phyloP scores from a whole-genome alignment of 1,140 invertebrate genomes.

The Limonius californicus region DNA sequence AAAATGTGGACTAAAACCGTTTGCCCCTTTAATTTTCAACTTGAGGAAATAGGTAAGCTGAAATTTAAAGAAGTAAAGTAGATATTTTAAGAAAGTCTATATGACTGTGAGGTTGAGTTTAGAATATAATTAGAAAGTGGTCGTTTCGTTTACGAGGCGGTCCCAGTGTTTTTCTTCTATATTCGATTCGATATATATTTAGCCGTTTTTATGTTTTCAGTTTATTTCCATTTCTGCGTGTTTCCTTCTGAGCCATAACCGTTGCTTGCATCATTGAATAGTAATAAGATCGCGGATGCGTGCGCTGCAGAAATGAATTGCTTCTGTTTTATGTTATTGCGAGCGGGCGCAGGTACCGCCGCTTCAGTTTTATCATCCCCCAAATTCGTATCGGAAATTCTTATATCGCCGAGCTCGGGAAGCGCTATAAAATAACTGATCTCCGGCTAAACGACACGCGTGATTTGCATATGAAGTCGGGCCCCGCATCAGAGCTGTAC shows the following conservation, averaged over 20 bases:
- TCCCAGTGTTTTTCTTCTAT: no score
- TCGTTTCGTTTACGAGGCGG: no score
- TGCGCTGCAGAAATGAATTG: constrained; percentile 24
- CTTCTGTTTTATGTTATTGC: constrained; percentile 20
- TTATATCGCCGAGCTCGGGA: constrained; percentile 29
- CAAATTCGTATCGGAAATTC: constrained; percentile 21
- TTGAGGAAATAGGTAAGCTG: no score
- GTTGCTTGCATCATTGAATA: constrained; percentile 28
- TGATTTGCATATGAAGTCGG: constrained; percentile 42
- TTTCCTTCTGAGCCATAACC: constrained; percentile 18
- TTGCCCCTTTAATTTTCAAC: no score
- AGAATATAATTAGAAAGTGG: no score
- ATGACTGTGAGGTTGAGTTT: no score
- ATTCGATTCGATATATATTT: not conserved
- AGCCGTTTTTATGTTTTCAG: constrained; percentile 10
- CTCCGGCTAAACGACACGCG: constrained; percentile 40
- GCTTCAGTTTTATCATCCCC: constrained; percentile 15
- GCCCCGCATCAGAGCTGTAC: constrained; percentile 9
- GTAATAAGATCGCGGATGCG: constrained; percentile 24
- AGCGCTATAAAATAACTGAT: constrained; percentile 43
- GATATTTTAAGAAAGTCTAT: no score
- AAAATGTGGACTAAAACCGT: no score
- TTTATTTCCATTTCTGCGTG: constrained; percentile 15
- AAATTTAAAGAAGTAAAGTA: no score
- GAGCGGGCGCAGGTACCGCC: constrained; percentile 3